Evolutionary conservation across 2,113 vertebrate species (phyloP), one percentile per base, ranked within the genome.

Genomic region (Sebastes schlegelii): DNA sequence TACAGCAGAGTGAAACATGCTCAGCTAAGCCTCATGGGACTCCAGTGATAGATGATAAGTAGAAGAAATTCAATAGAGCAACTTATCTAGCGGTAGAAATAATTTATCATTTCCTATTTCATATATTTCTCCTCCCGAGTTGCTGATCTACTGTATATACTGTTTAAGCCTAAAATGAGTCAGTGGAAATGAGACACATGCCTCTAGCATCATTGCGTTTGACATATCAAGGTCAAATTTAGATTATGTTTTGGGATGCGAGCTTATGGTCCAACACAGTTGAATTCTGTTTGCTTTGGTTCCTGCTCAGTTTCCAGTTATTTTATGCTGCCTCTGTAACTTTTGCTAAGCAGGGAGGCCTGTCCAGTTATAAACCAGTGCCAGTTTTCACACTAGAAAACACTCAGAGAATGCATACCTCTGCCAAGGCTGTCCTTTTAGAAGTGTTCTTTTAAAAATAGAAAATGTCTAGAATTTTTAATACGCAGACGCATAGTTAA

Each of bases 1-100:
- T n/a, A 72, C 61, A 70, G 60, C 61, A 48, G 72, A 88, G 78
- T 72, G 78, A 86, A 90, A 83, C 79, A 83, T 84, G 69, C 75
- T 74, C 77, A 45, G 19, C 76, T 74, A 16, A 74, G 61, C 69
- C 80, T 79, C 77, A 43, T 0, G 16, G 64, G 75, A 61, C 74
- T 82, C 46, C 19, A 51, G 62, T 76, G 86, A 86, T 55, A 71
- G 68, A 91, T 87, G 78, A 81, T 65, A 67, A 84, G 74, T 52
- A 46, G 48, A 77, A 54, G 42, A 19, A 82, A 77, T 74, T 65
- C 62, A 86, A 72, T 60, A 77, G 66, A 77, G 55, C 21, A 86
- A 69, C 11, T 82, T 79, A 80, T 82, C 70, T 80, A 12, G 19
- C 42, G 11, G 34, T 43, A 67, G 52, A 79, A 77, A 80, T 82